Evolutionary conservation across 1,140 invertebrate species (phyloP).

Genomic region (Heliconius congener): DNA sequence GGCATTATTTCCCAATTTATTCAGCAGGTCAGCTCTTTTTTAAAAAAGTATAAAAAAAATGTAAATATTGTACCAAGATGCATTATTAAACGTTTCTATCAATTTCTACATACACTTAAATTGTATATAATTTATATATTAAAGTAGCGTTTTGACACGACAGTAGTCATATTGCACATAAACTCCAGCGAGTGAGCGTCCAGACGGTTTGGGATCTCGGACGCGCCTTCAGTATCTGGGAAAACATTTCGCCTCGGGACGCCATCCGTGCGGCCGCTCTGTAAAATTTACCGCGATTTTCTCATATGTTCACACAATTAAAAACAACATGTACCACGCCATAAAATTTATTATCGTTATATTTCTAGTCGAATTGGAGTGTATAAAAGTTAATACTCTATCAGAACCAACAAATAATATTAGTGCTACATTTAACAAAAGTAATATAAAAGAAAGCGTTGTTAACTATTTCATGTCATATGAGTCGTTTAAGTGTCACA

Average conservation of each 20-base stretch:
- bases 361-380: slow-evolving; percentile 49
- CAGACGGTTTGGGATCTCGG: slow-evolving; percentile 26
- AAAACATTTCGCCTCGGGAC: slow-evolving; percentile 57
- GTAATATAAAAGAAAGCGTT: slow-evolving; percentile 32
- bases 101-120: too few species aligned
- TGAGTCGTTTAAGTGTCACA: slow-evolving; percentile 30
- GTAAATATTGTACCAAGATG: too few species aligned
- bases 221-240: neutral
- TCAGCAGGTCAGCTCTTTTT: too few species aligned
- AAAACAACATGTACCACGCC: slow-evolving; percentile 47
- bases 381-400: slow-evolving; percentile 46
- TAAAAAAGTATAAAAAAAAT: too few species aligned
- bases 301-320: slow-evolving; percentile 17
- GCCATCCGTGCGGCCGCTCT: slow-evolving; percentile 54
- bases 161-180: neutral
- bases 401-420: slow-evolving; percentile 25
- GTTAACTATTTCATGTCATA: slow-evolving; percentile 29
- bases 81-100: too few species aligned
- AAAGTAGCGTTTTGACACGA: neutral
- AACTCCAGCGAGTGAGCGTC: slow-evolving; percentile 20
- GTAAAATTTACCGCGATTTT: slow-evolving; percentile 23
- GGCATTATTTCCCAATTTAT: too few species aligned
- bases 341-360: slow-evolving; percentile 52
- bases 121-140: neutral
- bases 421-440: slow-evolving; percentile 20